These are phyloP conservation scores for Pogonognathellus flavescens DNA, from an alignment of 1,140 invertebrate species.

Conservation along the genomic window DNA sequence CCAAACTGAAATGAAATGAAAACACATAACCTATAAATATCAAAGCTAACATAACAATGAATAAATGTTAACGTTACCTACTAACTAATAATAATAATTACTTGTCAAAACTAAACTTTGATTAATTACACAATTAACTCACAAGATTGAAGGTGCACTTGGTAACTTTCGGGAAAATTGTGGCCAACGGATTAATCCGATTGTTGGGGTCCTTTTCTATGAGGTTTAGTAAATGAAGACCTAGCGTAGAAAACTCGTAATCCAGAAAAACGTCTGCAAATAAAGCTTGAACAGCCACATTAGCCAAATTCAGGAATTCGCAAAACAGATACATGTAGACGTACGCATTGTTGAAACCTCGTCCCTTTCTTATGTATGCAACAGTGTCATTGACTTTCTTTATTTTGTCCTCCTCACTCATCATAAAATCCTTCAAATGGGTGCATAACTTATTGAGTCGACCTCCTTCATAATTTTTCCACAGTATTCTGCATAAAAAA, in stretches of 20 bases:
- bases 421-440: background rate
- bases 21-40: no score
- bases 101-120: no score
- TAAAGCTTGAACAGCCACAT: background rate
- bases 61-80: no score
- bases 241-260: background rate
- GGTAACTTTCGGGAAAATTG: background rate
- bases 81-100: no score
- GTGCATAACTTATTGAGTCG: background rate
- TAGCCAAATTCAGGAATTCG: background rate
- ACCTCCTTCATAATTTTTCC: background rate
- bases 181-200: background rate
- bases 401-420: background rate
- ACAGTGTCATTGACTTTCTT: background rate
- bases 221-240: background rate
- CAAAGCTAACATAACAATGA: no score
- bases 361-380: background rate
- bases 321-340: background rate
- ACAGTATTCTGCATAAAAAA: background rate
- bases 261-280: background rate
- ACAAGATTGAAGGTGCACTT: background rate
- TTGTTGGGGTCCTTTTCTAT: background rate
- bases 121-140: background rate
- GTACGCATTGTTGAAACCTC: background rate
- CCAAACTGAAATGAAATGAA: conserved; percentile 18